phyloP scores from a whole-genome alignment of 2,888 invertebrate species.

The Ecliptopera silaceata region DNA sequence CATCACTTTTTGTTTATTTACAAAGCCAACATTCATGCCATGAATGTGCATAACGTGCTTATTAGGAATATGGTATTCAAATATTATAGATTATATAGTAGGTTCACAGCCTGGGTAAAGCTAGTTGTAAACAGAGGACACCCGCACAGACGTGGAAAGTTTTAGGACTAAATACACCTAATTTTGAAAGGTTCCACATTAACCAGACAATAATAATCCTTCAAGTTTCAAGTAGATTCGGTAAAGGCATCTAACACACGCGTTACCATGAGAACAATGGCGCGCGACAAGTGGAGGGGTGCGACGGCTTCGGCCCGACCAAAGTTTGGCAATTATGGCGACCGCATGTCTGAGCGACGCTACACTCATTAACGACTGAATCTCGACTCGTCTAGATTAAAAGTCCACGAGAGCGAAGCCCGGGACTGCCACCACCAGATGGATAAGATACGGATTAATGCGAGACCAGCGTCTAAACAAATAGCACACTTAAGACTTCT shows the following conservation, averaged over 20 bases:
- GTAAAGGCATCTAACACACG: slow-evolving; percentile 65
- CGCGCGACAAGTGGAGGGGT: slow-evolving; percentile 69
- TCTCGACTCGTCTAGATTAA: slow-evolving; percentile 78
- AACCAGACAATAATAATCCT: slow-evolving; percentile 40
- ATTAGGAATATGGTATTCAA: neutral
- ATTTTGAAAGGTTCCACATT: slow-evolving; percentile 36
- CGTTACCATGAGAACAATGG: slow-evolving; percentile 76
- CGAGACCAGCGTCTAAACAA: slow-evolving; percentile 47
- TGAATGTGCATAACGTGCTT: neutral
- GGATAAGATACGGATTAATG: slow-evolving; percentile 56
- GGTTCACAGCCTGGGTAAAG: slow-evolving; percentile 11
- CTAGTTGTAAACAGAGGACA: slow-evolving; percentile 19
- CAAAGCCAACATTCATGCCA: no score
- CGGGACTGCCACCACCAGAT: slow-evolving; percentile 42
- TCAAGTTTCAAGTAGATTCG: slow-evolving; percentile 51
- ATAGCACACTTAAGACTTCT: slow-evolving; percentile 50
- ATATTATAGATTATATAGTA: neutral
- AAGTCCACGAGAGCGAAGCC: slow-evolving; percentile 61
- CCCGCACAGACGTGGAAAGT: slow-evolving; percentile 22
- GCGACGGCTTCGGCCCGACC: slow-evolving; percentile 63
- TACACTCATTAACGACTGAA: slow-evolving; percentile 79
- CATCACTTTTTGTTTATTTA: no score
- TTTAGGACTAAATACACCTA: slow-evolving; percentile 34
- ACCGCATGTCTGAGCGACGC: slow-evolving; percentile 81
- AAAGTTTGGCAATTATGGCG: slow-evolving; percentile 83